These are phyloP conservation scores for Phragmatobia fuliginosa DNA, from an alignment of 2,888 invertebrate species.

Conservation along the genomic window DNA sequence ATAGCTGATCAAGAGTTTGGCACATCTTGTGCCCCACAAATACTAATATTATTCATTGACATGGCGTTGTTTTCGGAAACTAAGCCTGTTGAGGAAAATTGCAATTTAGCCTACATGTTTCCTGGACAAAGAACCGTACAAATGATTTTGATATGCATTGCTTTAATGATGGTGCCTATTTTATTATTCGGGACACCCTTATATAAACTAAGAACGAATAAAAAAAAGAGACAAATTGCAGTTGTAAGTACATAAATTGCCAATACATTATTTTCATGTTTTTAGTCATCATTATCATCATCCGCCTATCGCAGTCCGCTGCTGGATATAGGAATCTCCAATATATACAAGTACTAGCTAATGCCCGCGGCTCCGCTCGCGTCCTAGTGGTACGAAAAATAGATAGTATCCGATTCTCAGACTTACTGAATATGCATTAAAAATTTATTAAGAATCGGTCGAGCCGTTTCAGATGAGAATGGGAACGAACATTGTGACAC, in stretches of 20 bases:
- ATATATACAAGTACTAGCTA: no score
- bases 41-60: slow-evolving; percentile 92
- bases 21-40: slow-evolving; percentile 89
- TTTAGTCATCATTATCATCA: no score
- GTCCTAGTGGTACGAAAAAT: no score
- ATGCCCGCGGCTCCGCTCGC: no score
- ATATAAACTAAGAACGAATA: slow-evolving; percentile 64
- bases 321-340: no score
- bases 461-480: no score
- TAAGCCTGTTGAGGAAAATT: slow-evolving; percentile 62
- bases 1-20: slow-evolving; percentile 54
- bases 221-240: slow-evolving; percentile 44
- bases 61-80: slow-evolving; percentile 88
- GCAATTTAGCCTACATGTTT: slow-evolving; percentile 86
- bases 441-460: no score
- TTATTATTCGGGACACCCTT: slow-evolving; percentile 92
- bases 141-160: slow-evolving; percentile 83
- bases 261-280: no score
- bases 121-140: slow-evolving; percentile 85
- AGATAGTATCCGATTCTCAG: no score
- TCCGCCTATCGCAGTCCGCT: no score
- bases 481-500: no score
- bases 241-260: slow-evolving; percentile 46
- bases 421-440: no score
- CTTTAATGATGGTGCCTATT: slow-evolving; percentile 89